These are phyloP conservation scores for Xiphophorus hellerii DNA, from an alignment of 2,113 vertebrate species.

Conservation along the genomic window DNA sequence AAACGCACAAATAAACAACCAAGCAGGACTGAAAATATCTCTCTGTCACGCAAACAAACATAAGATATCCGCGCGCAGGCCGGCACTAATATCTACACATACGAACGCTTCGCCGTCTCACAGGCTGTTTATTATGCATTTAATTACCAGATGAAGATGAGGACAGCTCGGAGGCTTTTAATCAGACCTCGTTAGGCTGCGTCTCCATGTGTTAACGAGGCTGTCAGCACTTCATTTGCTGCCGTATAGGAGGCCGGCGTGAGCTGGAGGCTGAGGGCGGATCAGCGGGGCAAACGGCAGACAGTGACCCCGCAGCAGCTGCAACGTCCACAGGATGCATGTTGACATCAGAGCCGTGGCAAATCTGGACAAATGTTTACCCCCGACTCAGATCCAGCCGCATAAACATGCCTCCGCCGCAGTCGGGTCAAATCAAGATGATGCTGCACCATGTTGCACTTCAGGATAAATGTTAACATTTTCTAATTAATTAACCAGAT, in stretches of 20 bases:
- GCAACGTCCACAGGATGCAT: conserved; percentile 7
- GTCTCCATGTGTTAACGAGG: conserved; percentile 68
- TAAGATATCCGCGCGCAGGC: neutral
- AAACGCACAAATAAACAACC: neutral
- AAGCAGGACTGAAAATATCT: neutral
- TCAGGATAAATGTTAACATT: conserved; percentile 7
- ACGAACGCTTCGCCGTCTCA: conserved; percentile 13
- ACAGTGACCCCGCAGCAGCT: conserved; percentile 22
- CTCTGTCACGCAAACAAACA: conserved; percentile 10
- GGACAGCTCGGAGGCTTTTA: conserved; percentile 65
- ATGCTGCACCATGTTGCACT: conserved; percentile 36
- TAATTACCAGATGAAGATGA: conserved; percentile 74
- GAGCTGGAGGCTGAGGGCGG: conserved; percentile 34
- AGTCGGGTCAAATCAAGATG: conserved; percentile 48
- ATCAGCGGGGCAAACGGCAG: conserved; percentile 23
- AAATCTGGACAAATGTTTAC: conserved; percentile 56
- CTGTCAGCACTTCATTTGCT: conserved; percentile 78
- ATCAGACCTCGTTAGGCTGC: conserved; percentile 77
- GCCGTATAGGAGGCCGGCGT: conserved; percentile 29
- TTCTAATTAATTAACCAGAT: conserved; percentile 32
- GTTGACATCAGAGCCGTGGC: conserved; percentile 15
- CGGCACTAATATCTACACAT: conserved; percentile 7
- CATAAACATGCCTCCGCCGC: conserved; percentile 41
- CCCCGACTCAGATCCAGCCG: conserved; percentile 55
- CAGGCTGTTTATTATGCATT: conserved; percentile 56